Percentiles rank a stretch among this genome's conserved stretches.
phyloP scores from a whole-genome alignment of 2,113 vertebrate species.

The Cebidichthys violaceus region DNA sequence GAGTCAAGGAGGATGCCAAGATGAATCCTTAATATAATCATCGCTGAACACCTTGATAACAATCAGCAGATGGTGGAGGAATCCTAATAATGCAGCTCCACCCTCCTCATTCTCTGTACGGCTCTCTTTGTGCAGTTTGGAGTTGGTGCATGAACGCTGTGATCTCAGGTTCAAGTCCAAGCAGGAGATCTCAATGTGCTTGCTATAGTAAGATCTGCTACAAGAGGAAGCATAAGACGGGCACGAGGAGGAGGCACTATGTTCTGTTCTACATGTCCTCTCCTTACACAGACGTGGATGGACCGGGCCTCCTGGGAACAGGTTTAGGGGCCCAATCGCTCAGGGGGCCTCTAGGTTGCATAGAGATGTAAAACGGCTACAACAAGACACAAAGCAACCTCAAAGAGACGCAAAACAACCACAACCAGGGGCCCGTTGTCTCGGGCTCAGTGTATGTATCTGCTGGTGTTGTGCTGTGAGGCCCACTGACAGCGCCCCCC shows the following conservation, averaged over 20 bases:
- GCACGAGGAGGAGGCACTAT: not conserved
- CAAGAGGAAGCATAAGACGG: not conserved
- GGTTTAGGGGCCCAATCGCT: not conserved
- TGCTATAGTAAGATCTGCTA: not conserved
- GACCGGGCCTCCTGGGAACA: not conserved
- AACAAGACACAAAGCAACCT: not conserved
- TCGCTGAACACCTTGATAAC: not conserved
- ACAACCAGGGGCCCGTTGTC: not conserved
- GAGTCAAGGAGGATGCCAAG: not conserved
- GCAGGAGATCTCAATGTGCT: not conserved
- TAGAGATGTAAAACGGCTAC: not conserved
- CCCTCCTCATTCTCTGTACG: conserved; percentile 30
- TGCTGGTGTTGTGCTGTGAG: not conserved
- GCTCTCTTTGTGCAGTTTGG: not conserved
- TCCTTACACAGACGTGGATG: not conserved
- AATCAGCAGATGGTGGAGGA: conserved; percentile 25
- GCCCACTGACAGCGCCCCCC: conserved; percentile 7
- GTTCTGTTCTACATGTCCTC: not conserved
- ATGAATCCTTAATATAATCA: not conserved
- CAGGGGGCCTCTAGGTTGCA: not conserved
- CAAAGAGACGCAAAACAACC: not conserved
- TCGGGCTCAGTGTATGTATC: not conserved
- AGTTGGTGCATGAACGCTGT: not conserved
- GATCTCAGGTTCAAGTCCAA: conserved; percentile 6
- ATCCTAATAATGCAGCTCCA: conserved; percentile 57